phyloP scores from a whole-genome alignment of 53 echinoderm and acorn worm genomes.

The Stichopus horrens region DNA sequence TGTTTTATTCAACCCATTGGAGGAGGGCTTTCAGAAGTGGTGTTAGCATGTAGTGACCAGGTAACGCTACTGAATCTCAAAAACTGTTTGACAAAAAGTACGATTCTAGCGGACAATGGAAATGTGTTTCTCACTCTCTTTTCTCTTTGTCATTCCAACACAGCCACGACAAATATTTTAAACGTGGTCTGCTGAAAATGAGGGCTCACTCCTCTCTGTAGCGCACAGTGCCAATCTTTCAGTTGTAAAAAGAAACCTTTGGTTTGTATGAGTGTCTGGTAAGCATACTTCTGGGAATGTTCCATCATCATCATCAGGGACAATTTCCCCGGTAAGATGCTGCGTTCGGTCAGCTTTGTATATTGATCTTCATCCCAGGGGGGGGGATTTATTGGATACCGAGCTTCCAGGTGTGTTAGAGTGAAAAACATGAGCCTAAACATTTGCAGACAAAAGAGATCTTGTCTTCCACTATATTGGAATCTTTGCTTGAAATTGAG shows the following conservation, averaged over 20 bases:
- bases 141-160: conserved; percentile 81
- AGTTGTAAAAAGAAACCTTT: conserved; percentile 29
- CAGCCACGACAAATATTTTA: conserved; percentile 66
- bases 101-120: neutral
- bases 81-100: no score
- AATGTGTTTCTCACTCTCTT: conserved; percentile 47
- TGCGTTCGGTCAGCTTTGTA: conserved; percentile 25
- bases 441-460: no score
- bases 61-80: neutral
- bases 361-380: neutral
- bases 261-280: conserved; percentile 41
- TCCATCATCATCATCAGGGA: neutral
- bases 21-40: no score
- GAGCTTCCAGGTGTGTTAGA: no score
- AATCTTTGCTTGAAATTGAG: no score
- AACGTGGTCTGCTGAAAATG: conserved; percentile 48
- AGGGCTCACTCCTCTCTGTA: conserved; percentile 19
- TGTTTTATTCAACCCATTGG: no score
- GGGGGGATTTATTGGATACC: neutral
- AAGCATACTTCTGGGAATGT: conserved; percentile 30
- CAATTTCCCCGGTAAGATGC: conserved; percentile 32
- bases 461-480: no score
- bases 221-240: conserved; percentile 34
- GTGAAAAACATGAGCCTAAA: no score
- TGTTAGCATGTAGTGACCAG: neutral